Evolutionary conservation across 2,113 vertebrate genomes (phyloP).

Genomic region (Microtus ochrogaster): DNA sequence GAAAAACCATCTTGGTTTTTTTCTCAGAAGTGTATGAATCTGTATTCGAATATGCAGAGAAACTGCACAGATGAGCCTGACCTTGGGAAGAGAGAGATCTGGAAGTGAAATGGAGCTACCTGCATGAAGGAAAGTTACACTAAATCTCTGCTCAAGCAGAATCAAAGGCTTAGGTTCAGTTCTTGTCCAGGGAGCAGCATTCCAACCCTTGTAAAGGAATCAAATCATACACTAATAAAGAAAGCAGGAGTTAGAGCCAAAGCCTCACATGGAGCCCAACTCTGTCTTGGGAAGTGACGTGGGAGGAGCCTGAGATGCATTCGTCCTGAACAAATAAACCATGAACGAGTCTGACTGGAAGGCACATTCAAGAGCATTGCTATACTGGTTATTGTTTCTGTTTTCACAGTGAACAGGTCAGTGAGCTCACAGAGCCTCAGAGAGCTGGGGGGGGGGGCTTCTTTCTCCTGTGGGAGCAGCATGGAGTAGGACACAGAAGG

Average conservation of each 20-base stretch:
- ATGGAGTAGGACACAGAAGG: background rate
- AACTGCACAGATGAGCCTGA: background rate
- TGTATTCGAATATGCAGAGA: background rate
- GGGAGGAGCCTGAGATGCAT: background rate
- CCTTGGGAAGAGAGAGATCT: background rate
- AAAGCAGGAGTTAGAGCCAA: slow-evolving; percentile 11
- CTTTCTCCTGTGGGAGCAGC: background rate
- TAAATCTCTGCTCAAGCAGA: background rate
- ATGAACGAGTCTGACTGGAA: slow-evolving; percentile 2
- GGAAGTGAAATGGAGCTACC: background rate
- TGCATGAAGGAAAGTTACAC: background rate
- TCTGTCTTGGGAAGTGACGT: background rate
- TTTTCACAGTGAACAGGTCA: background rate
- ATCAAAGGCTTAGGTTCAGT: background rate
- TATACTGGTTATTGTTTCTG: background rate
- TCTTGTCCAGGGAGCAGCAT: slow-evolving; percentile 55
- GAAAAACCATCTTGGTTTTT: background rate
- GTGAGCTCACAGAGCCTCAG: background rate
- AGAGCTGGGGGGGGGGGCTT: background rate
- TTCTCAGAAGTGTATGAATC: slow-evolving; percentile 2
- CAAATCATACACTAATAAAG: slow-evolving; percentile 36
- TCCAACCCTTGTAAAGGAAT: slow-evolving; percentile 16
- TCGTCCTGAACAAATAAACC: background rate
- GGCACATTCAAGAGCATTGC: background rate
- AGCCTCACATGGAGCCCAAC: background rate